Evolutionary conservation across 2,797 vertebrate species (phyloP), one percentile per base, ranked within the genome.

Genomic region (Sebastes jordani): DNA sequence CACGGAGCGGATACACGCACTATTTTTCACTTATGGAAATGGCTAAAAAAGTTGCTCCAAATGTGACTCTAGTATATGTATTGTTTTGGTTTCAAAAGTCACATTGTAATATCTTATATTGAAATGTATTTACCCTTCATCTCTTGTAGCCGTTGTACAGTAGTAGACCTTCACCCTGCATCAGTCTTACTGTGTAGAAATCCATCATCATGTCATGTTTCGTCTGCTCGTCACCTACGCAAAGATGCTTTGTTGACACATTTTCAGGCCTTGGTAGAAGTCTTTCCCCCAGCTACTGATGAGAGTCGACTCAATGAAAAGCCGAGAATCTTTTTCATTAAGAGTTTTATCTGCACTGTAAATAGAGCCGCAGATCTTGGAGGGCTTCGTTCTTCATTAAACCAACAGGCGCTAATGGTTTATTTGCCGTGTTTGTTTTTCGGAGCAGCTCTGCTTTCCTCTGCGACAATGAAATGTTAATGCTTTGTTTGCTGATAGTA

Each of bases 401-500:
- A 69, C 74, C 82, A 84, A 78, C 82, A 73, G 74, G 67, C 80
- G 2, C 65, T 74, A 16, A 73, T 63, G 65, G 49, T 82, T 82
- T 82, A 80, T 76, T 82, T 29, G 61, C 25, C 13, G 23, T 73
- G 80, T 86, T 73, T 86, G 83, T 78, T 80, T 80, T 78, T 71
- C 3, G 2, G 75, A 73, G 67, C 66, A 14, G 82, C 78, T 74
- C 66, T 11, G 63, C 56, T 49, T 49, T 75, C 63, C 82, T 76
- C 75, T 54, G 64, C 20, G 5, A 58, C 10, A 9, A 71, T 87
- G 42, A 84, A 88, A 84, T 81, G 71, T 84, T 89, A 81, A 87
- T 87, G 83, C 78, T 77, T 46, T 85, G 88, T 89, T 85, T 89
- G 83, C 78, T 42, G 71, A 68, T 64, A 16, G 70, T 58, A 3